Conservation (phyloP, 2,797 vertebrate genomes). For the Tragopan temminckii region DNA sequence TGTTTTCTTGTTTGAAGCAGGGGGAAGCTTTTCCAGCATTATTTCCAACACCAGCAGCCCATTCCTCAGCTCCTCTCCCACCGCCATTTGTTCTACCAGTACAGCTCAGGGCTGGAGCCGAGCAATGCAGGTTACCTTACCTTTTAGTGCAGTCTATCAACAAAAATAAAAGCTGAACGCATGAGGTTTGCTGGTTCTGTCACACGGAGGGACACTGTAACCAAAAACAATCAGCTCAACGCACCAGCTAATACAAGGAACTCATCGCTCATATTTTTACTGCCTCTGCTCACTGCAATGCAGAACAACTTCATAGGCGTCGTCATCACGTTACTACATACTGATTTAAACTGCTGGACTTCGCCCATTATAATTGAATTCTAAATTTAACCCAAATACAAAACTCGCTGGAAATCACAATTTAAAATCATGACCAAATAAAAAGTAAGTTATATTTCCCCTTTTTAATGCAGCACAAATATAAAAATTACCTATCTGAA, state of each 20-base stretch:
- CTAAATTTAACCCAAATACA: background rate
- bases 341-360: background rate
- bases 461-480: no score
- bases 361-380: background rate
- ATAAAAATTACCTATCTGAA: background rate
- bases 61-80: background rate
- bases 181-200: background rate
- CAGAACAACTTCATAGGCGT: background rate
- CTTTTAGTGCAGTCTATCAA: background rate
- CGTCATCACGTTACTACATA: background rate
- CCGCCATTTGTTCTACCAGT: background rate
- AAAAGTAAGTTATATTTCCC: background rate
- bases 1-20: no score
- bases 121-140: rapidly evolving
- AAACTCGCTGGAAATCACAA: background rate
- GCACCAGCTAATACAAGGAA: background rate
- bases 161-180: no score
- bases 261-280: background rate
- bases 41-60: no score
- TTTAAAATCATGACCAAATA: background rate
- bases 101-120: background rate
- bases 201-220: background rate
- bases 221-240: background rate
- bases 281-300: background rate
- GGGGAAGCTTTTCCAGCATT: no score